Evolutionary conservation across 1,140 invertebrate species (phyloP).

Genomic region (Heliconius melpomene): DNA sequence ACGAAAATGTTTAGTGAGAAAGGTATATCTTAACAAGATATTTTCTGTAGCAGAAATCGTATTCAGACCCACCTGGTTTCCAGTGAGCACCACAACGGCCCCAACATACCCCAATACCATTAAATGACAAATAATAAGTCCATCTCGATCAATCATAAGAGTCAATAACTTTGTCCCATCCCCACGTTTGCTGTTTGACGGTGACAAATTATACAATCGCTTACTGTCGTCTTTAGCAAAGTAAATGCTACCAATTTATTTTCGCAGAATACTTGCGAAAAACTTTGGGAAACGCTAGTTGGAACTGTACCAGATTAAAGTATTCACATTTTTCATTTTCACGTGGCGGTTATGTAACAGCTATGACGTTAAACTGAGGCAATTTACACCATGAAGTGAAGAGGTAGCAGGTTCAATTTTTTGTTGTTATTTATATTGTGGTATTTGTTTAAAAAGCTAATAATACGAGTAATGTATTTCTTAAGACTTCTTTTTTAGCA

Average conservation of each 20-base stretch:
- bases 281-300: conserved; percentile 11
- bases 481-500: too few relatives aligned
- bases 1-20: too few relatives aligned
- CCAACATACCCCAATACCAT: background rate
- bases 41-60: too few relatives aligned
- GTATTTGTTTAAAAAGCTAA: background rate
- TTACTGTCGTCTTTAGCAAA: conserved; percentile 44
- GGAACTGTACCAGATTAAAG: conserved; percentile 13
- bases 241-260: conserved; percentile 35
- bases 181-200: conserved; percentile 30
- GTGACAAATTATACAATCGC: conserved; percentile 43
- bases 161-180: conserved; percentile 38
- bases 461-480: too few relatives aligned
- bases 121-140: conserved; percentile 26
- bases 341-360: background rate
- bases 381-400: background rate
- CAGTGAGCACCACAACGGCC: too few relatives aligned
- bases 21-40: too few relatives aligned
- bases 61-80: too few relatives aligned
- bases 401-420: background rate
- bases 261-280: conserved; percentile 13
- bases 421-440: background rate
- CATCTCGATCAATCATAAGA: conserved; percentile 39
- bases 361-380: background rate
- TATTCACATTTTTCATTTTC: conserved; percentile 11